Evolutionary conservation across 92 coral and sea anemone species (phyloP).

Genomic region (Epizoanthus illoricatus): DNA sequence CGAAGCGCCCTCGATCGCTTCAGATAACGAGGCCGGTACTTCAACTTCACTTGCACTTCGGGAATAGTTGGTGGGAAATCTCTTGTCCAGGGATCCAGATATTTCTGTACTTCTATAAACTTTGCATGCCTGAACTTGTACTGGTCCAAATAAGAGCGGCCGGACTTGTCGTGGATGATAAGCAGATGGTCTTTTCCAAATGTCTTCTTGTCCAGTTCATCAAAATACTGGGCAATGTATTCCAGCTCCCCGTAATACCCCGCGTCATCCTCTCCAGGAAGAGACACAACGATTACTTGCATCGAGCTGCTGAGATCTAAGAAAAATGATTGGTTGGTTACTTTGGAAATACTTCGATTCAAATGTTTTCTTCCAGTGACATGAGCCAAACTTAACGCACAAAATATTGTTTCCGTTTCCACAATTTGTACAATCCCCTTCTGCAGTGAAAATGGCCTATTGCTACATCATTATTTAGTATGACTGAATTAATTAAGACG

Average conservation of each 20-base stretch:
- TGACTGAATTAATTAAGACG: too few relatives aligned
- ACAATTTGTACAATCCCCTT: too few relatives aligned
- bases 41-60: slow-evolving; percentile 49
- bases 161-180: slow-evolving; percentile 52
- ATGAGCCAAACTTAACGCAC: too few relatives aligned
- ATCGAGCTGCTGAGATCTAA: slow-evolving; percentile 26
- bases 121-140: slow-evolving; percentile 48
- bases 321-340: too few relatives aligned
- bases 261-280: slow-evolving; percentile 54
- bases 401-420: too few relatives aligned
- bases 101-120: slow-evolving; percentile 43
- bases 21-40: slow-evolving; percentile 61
- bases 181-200: slow-evolving; percentile 52
- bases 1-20: slow-evolving; percentile 39
- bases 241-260: slow-evolving; percentile 45
- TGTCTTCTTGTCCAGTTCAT: slow-evolving; percentile 44
- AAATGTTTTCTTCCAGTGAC: too few relatives aligned
- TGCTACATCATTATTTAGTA: too few relatives aligned
- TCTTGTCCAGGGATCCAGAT: slow-evolving; percentile 56
- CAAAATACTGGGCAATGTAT: slow-evolving; percentile 47
- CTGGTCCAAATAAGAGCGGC: slow-evolving; percentile 30
- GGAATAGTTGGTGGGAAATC: slow-evolving; percentile 57
- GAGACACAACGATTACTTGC: slow-evolving; percentile 53
- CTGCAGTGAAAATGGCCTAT: too few relatives aligned
- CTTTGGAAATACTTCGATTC: too few relatives aligned